Evolutionary conservation across 2,113 vertebrate genomes (phyloP).

Genomic region (Morone saxatilis): DNA sequence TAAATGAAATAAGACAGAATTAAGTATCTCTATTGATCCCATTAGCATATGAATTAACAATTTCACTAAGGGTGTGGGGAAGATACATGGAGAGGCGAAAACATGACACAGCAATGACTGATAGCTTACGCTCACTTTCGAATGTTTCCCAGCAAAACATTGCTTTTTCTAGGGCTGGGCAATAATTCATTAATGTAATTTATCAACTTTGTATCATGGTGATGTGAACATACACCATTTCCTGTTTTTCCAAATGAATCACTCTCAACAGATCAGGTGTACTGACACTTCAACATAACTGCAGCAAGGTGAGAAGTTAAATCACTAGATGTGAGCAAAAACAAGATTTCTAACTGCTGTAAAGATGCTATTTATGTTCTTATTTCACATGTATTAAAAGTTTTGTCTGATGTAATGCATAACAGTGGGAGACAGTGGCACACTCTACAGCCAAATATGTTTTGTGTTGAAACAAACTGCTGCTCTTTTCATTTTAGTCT

Average conservation of each 20-base stretch:
- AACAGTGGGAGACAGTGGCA: too few species aligned
- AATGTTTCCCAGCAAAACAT: background rate
- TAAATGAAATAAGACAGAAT: background rate
- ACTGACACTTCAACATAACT: background rate
- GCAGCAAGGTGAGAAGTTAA: background rate
- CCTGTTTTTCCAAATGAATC: background rate
- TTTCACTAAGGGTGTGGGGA: background rate
- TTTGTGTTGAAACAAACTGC: slow-evolving; percentile 3
- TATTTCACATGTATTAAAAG: background rate
- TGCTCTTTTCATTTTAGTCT: slow-evolving; percentile 3
- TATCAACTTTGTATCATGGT: background rate
- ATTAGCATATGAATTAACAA: slow-evolving; percentile 19
- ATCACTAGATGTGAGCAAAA: background rate
- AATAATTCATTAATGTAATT: background rate
- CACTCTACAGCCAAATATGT: background rate
- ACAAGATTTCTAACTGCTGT: background rate
- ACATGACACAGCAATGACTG: background rate
- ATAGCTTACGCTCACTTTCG: background rate
- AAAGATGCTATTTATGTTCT: background rate
- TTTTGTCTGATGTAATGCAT: background rate
- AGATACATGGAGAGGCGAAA: background rate
- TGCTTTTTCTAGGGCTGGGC: background rate
- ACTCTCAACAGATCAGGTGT: too few species aligned
- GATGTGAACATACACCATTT: background rate
- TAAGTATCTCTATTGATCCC: background rate